Evolutionary conservation across 2,797 vertebrate species (phyloP).

Genomic region (Typhlichthys subterraneus): DNA sequence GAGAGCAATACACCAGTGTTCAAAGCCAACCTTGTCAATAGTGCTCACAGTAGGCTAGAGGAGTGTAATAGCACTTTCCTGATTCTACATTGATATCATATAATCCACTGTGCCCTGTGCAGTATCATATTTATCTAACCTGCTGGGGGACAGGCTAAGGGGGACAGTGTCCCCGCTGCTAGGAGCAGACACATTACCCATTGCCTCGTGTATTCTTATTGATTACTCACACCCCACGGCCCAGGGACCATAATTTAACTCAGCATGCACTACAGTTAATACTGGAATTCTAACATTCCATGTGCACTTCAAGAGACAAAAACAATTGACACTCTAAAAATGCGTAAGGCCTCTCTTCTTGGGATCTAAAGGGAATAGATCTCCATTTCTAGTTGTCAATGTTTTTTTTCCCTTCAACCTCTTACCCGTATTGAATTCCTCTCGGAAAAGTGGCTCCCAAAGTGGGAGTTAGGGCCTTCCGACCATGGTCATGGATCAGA

Average conservation of each 20-base stretch:
- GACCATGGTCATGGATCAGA: conserved; percentile 48
- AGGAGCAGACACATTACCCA: conserved; percentile 92
- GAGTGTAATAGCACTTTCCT: conserved; percentile 93
- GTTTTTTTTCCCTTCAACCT: conserved; percentile 29
- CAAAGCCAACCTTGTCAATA: conserved; percentile 88
- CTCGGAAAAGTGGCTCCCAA: conserved; percentile 34
- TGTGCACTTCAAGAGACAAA: conserved; percentile 83
- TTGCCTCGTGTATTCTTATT: conserved; percentile 92
- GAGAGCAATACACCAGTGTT: conserved; percentile 70
- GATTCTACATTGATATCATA: conserved; percentile 92
- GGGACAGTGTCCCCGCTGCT: conserved; percentile 90
- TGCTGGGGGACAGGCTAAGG: conserved; percentile 90
- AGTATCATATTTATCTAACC: conserved; percentile 98
- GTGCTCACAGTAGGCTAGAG: conserved; percentile 94
- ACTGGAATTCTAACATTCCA: conserved; percentile 83
- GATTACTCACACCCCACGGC: conserved; percentile 93
- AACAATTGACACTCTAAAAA: conserved; percentile 84
- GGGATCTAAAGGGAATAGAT: conserved; percentile 74
- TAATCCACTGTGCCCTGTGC: conserved; percentile 90
- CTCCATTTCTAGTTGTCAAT: conserved; percentile 63
- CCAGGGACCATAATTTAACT: conserved; percentile 97
- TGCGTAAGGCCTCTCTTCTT: conserved; percentile 77
- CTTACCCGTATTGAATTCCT: conserved; percentile 34
- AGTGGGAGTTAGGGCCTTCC: no score
- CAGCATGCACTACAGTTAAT: conserved; percentile 89